These are phyloP conservation scores for Tachina lurida DNA, from an alignment of 2,888 invertebrate genomes.

Conservation along the genomic window DNA sequence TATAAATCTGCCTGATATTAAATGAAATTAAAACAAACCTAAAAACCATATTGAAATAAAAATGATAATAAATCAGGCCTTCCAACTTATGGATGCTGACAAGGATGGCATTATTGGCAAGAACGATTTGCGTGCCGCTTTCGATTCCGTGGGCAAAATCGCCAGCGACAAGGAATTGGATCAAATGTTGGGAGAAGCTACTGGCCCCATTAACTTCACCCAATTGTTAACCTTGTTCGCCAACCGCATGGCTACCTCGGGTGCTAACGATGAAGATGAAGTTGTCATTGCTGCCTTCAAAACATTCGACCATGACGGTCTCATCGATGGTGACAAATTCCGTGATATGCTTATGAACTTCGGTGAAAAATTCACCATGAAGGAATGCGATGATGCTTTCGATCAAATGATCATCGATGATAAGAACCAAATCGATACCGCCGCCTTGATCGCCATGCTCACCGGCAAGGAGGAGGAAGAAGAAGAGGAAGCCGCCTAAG, in stretches of 20 bases:
- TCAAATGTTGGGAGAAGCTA: constrained; percentile 93
- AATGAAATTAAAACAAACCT: not conserved
- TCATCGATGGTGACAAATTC: constrained; percentile 94
- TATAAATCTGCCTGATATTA: not conserved
- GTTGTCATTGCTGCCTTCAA: constrained; percentile 96
- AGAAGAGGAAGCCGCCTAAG: constrained; percentile 85
- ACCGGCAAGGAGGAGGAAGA: constrained; percentile 94
- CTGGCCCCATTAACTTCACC: constrained; percentile 97
- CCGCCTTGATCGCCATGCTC: constrained; percentile 93
- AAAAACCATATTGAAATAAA: not conserved
- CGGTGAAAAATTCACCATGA: constrained; percentile 95
- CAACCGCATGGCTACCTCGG: constrained; percentile 94
- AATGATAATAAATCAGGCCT: constrained; percentile 85
- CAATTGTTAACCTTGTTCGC: constrained; percentile 96
- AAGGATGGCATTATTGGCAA: constrained; percentile 96
- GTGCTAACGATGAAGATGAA: constrained; percentile 94
- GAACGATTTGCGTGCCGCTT: constrained; percentile 94
- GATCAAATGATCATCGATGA: constrained; percentile 97
- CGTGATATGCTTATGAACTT: constrained; percentile 96
- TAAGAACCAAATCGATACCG: constrained; percentile 94
- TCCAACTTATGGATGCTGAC: constrained; percentile 97
- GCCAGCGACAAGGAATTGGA: constrained; percentile 95
- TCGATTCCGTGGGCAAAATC: constrained; percentile 95
- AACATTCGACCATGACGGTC: constrained; percentile 94
- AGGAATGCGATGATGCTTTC: constrained; percentile 95